These are phyloP conservation scores for Pelosia muscerda DNA, from an alignment of 2,888 invertebrate genomes.

Conservation along the genomic window DNA sequence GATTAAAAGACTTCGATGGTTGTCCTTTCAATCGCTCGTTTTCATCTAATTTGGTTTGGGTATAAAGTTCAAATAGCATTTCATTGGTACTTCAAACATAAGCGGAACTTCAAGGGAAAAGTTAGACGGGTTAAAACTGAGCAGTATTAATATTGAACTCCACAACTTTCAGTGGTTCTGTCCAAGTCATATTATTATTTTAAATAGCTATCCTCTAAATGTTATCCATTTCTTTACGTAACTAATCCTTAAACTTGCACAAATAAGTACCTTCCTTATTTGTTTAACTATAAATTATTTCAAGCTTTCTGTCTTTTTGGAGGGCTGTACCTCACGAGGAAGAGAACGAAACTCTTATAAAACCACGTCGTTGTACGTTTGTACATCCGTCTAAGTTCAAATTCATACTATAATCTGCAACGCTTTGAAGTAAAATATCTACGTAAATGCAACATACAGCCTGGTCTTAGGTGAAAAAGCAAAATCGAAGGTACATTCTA, in stretches of 20 bases:
- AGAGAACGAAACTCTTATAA: no score
- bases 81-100: slow-evolving; percentile 12
- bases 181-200: slow-evolving; percentile 29
- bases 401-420: no score
- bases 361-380: no score
- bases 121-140: slow-evolving; percentile 18
- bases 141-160: slow-evolving; percentile 18
- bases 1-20: slow-evolving; percentile 10
- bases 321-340: no score
- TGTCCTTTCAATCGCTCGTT: slow-evolving; percentile 21
- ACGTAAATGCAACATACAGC: no score
- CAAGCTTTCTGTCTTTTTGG: no score
- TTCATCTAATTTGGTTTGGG: slow-evolving; percentile 30
- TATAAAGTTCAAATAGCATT: slow-evolving; percentile 24
- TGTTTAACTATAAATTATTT: neutral
- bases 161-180: slow-evolving; percentile 25
- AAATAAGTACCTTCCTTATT: no score
- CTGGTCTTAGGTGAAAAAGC: no score
- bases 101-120: slow-evolving; percentile 17
- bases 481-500: no score
- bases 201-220: slow-evolving; percentile 18
- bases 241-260: neutral
- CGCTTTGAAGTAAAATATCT: no score
- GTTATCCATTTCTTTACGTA: slow-evolving; percentile 25
- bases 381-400: no score